Evolutionary conservation across 1,140 invertebrate genomes (phyloP), one percentile per base, ranked within the genome.

Genomic region (Hylyphantes graminicola): DNA sequence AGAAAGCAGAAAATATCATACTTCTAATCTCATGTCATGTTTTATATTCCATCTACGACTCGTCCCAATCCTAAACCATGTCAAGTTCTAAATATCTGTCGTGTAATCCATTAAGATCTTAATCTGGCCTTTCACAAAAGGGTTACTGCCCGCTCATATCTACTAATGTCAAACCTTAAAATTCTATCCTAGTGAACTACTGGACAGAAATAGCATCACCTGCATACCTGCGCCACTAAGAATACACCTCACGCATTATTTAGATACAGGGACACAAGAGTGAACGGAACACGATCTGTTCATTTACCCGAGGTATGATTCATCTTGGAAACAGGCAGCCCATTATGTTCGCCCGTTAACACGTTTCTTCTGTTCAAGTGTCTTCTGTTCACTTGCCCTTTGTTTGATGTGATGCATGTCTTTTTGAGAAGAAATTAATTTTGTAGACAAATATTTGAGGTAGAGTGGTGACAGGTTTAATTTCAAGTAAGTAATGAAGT

Each of bases 181-280:
- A 50, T 76, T 59, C 17, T 78, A 67, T 78, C 76, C 76, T 53
- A 78, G 63, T 78, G 76, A 78, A 78, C 76, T 65, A 78, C 17
- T 54, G 21, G 35, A 61, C 54, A 11, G 51, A 65, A 78, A 78
- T 78, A 78, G 76, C 53, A 7, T 78, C 76, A 78, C 76, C 76
- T 78, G 76, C 61, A 78, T 78, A 53, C 76, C 67, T 65, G 8
- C n/a, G 50, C 50, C 17, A 13, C 76, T 55, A 65, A 78, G 63
- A 65, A 78, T 78, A 78, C 48, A 9, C 63, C 76, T 51, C 54
- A 48, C 76, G 76, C 35, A 65, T 50, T 65, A 65, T 78, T 48
- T 65, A 65, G 67, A 67, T 51, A 51, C 35, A 35, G 35, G 35
- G 59, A 53, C 51, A 51, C 6, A 50, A 57, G 61, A 63, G 74